These are phyloP conservation scores for Schizaphis graminum DNA, from an alignment of 2,888 invertebrate species.

Conservation along the genomic window DNA sequence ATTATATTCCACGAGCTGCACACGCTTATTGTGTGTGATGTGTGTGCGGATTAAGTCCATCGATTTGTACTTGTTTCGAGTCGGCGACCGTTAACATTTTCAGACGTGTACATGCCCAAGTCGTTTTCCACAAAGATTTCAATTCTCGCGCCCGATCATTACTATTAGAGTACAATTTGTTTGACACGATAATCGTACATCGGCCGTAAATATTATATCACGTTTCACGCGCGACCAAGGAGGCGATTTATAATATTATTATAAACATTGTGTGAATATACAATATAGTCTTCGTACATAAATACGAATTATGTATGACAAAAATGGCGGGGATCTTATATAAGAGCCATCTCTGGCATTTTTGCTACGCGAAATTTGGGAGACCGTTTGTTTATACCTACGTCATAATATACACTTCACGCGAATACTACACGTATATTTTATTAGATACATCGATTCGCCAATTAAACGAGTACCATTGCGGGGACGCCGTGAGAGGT, in stretches of 20 bases:
- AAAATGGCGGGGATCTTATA: neutral
- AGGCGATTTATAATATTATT: too few species aligned
- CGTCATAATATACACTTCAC: neutral
- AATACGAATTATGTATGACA: neutral
- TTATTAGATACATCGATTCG: neutral
- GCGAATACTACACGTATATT: too few species aligned
- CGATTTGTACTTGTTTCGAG: neutral
- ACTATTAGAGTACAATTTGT: neutral
- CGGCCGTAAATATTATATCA: neutral
- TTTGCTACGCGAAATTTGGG: neutral
- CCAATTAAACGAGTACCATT: neutral
- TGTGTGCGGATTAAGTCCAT: neutral
- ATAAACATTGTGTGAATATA: too few species aligned
- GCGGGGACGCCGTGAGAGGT: neutral
- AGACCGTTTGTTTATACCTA: neutral
- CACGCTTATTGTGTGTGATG: neutral
- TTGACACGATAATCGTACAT: neutral
- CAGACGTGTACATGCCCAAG: neutral
- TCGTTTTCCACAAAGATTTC: neutral
- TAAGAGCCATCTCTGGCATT: neutral
- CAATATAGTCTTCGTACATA: neutral
- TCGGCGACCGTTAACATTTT: neutral
- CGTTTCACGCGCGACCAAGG: too few species aligned
- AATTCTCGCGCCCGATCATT: neutral
- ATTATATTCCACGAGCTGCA: neutral